phyloP scores from a whole-genome alignment of 2,113 vertebrate species.

The Cyanoramphus novaezelandiae region DNA sequence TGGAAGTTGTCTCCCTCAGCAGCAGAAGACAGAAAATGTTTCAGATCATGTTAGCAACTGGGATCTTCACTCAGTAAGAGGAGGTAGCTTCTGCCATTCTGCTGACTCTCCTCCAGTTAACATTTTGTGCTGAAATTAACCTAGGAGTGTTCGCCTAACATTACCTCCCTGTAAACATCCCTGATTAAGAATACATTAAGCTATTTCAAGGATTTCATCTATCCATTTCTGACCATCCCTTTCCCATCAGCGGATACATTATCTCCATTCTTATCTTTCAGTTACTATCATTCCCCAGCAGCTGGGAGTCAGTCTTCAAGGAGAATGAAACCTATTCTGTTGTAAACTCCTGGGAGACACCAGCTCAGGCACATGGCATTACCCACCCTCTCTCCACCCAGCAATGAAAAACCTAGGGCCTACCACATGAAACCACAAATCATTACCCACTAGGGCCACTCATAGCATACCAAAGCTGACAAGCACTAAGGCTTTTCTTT shows the following conservation, averaged over 20 bases:
- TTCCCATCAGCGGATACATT: background rate
- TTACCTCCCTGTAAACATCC: background rate
- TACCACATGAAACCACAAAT: background rate
- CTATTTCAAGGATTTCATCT: constrained; percentile 31
- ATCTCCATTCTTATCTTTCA: constrained; percentile 57
- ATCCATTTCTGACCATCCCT: background rate
- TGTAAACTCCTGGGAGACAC: background rate
- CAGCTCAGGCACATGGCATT: background rate
- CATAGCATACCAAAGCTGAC: background rate
- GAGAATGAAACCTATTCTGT: background rate
- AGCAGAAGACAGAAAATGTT: background rate
- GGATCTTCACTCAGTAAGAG: background rate
- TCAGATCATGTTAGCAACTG: background rate
- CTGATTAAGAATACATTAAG: background rate
- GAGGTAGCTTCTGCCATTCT: background rate
- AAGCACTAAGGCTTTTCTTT: background rate
- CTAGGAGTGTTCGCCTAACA: background rate
- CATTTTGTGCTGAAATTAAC: background rate
- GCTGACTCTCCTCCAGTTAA: background rate
- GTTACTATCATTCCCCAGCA: background rate
- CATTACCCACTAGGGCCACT: background rate
- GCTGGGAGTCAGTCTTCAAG: constrained; percentile 8
- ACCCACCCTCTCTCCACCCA: background rate
- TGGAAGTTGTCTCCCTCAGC: background rate
- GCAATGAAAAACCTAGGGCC: background rate